These are phyloP conservation scores for Stigmatopora nigra DNA, from an alignment of 2,113 vertebrate species.

Conservation along the genomic window DNA sequence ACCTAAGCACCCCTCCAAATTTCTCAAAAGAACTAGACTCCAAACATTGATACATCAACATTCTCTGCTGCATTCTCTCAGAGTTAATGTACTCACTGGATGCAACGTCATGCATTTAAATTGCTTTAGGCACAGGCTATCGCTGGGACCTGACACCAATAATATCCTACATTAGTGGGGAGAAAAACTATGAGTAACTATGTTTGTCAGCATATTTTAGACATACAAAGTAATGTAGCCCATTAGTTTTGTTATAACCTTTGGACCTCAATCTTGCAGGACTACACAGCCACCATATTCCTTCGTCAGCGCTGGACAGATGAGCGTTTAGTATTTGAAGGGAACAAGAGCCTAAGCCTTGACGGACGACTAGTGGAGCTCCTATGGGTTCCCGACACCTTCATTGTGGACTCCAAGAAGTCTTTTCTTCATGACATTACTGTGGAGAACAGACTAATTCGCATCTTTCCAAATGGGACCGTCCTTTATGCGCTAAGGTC, in stretches of 20 bases:
- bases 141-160: conserved; percentile 23
- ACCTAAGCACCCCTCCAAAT: background rate
- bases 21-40: background rate
- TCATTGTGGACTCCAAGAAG: conserved; percentile 88
- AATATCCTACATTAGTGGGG: conserved; percentile 23
- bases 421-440: conserved; percentile 90
- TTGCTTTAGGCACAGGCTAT: conserved; percentile 20
- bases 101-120: conserved; percentile 16
- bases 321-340: conserved; percentile 81
- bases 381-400: conserved; percentile 86
- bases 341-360: conserved; percentile 85
- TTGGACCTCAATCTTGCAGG: conserved; percentile 47
- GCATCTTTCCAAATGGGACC: conserved; percentile 88
- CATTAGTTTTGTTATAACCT: conserved; percentile 18
- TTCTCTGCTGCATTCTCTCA: conserved; percentile 6
- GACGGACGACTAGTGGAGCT: conserved; percentile 85
- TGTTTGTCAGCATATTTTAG: conserved; percentile 25
- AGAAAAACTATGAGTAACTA: background rate
- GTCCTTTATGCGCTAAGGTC: conserved; percentile 84
- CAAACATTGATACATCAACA: background rate
- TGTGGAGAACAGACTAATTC: conserved; percentile 85
- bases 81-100: conserved; percentile 27
- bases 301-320: conserved; percentile 86
- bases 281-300: conserved; percentile 89
- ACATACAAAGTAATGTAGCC: conserved; percentile 7